Percentiles rank a stretch among this genome's conserved stretches.
Evolutionary conservation across 2,888 invertebrate genomes (phyloP).

Genomic region (Linyphia triangularis): DNA sequence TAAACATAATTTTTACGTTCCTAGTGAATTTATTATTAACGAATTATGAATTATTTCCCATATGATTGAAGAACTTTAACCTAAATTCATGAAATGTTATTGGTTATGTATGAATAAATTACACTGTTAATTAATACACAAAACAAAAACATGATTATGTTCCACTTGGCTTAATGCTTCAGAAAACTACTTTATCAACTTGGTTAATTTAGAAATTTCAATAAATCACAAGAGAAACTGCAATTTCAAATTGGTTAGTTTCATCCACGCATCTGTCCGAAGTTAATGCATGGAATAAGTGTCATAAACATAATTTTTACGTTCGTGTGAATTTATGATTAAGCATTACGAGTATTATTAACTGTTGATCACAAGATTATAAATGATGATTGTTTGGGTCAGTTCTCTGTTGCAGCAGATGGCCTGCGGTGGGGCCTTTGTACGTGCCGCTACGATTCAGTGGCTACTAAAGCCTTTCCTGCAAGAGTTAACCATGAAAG

Average conservation of each 20-base stretch:
- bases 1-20: neutral
- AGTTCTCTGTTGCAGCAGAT: conserved; percentile 55
- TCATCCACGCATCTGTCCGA: too few species aligned
- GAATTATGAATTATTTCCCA: too few species aligned
- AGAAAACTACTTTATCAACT: too few species aligned
- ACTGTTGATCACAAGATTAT: neutral
- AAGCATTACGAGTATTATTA: neutral
- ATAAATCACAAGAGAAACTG: neutral
- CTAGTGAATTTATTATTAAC: neutral
- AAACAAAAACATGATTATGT: too few species aligned
- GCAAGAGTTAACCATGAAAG: conserved; percentile 51
- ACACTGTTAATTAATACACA: too few species aligned
- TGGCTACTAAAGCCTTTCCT: conserved; percentile 9
- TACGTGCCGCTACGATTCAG: conserved; percentile 49
- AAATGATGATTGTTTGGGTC: neutral
- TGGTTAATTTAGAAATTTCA: too few species aligned
- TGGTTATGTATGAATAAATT: too few species aligned
- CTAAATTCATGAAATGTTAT: too few species aligned
- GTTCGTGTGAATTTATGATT: neutral
- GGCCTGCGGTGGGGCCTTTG: conserved; percentile 4
- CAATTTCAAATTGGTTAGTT: neutral
- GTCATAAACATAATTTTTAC: neutral
- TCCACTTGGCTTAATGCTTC: too few species aligned
- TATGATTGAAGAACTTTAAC: too few species aligned
- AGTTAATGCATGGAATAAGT: neutral